Evolutionary conservation across 2,888 invertebrate species (phyloP).

Genomic region (Diadegma fenestrale): DNA sequence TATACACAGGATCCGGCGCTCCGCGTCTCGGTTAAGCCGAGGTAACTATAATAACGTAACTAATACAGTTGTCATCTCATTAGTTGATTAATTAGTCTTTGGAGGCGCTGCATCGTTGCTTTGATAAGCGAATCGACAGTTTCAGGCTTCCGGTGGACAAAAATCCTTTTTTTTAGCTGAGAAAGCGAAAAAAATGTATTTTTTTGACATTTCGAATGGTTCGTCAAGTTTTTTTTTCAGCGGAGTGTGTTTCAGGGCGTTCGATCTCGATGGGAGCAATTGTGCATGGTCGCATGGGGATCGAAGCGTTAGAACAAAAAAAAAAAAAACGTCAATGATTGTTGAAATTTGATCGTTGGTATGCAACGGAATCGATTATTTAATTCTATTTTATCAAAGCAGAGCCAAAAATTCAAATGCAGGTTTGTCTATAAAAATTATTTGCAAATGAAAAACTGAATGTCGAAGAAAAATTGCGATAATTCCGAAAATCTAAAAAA

Average conservation of each 20-base stretch:
- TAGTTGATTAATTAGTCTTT: conserved; percentile 81
- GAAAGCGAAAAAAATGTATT: neutral
- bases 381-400: too few relatives aligned
- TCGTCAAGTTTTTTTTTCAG: neutral
- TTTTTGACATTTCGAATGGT: neutral
- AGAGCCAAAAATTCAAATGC: too few relatives aligned
- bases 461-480: too few relatives aligned
- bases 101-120: conserved; percentile 84
- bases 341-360: too few relatives aligned
- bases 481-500: too few relatives aligned
- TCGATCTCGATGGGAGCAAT: conserved; percentile 54
- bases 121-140: conserved; percentile 77
- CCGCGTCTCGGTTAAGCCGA: conserved; percentile 40
- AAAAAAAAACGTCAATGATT: too few relatives aligned
- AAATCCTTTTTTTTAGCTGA: conserved; percentile 34
- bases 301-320: conserved; percentile 40
- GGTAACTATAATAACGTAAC: conserved; percentile 28
- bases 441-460: too few relatives aligned
- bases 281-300: conserved; percentile 50
- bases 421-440: too few relatives aligned
- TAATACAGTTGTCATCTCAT: conserved; percentile 51
- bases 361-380: too few relatives aligned
- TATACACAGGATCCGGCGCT: conserved; percentile 73
- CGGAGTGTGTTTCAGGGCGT: neutral
- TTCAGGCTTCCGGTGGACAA: conserved; percentile 81